A percentile compares a stretch with the other conserved stretches of the same genome.
These are phyloP conservation scores for Amitus sp. DNA, from an alignment of 2,888 invertebrate species.

Conservation along the genomic window DNA sequence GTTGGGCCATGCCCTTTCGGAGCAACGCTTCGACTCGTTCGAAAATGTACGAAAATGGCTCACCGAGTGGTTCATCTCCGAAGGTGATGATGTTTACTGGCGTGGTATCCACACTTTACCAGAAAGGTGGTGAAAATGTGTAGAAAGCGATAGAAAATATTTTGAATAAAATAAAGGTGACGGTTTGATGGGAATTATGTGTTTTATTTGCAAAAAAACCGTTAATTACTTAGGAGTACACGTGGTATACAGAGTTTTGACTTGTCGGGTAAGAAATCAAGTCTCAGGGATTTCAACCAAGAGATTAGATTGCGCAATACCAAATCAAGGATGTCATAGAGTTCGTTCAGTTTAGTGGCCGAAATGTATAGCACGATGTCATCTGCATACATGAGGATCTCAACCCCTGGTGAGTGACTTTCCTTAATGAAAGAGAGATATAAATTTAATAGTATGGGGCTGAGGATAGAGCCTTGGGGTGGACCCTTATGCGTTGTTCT, in stretches of 20 bases:
- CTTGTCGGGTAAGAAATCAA: not conserved
- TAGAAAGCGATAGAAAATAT: too few relatives aligned
- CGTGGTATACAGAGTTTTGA: not conserved
- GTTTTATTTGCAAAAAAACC: too few relatives aligned
- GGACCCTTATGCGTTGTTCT: slow-evolving; percentile 7
- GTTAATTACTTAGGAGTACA: too few relatives aligned
- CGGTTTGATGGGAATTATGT: too few relatives aligned
- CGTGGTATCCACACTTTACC: too few relatives aligned
- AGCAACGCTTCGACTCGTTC: too few relatives aligned
- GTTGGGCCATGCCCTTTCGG: too few relatives aligned
- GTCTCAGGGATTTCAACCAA: not conserved
- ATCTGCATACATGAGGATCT: not conserved
- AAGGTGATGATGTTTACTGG: too few relatives aligned
- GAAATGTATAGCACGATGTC: not conserved
- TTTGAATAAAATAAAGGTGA: too few relatives aligned
- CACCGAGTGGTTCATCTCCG: too few relatives aligned
- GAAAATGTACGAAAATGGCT: too few relatives aligned
- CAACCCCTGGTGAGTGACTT: not conserved
- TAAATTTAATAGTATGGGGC: slow-evolving; percentile 8
- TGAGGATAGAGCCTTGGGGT: slow-evolving; percentile 8
- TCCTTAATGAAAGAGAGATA: not conserved
- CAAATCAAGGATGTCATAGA: not conserved
- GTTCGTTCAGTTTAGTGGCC: not conserved
- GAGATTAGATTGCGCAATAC: not conserved
- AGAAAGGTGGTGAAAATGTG: too few relatives aligned